These are phyloP conservation scores for Brassicogethes aeneus DNA, from an alignment of 2,888 invertebrate species.

Conservation along the genomic window DNA sequence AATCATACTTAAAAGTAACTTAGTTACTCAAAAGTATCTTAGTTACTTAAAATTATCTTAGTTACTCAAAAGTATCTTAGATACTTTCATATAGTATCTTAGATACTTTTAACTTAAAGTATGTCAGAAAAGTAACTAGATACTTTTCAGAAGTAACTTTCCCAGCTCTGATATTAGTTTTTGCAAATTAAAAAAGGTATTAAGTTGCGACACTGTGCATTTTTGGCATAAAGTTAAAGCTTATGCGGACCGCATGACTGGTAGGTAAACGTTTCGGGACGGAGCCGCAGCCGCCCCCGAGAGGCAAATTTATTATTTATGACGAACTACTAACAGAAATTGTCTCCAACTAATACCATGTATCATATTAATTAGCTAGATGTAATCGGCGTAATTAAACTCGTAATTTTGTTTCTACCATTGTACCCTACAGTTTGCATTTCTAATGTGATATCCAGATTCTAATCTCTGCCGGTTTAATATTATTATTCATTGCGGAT, in stretches of 20 bases:
- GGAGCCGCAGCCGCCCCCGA: constrained; percentile 7
- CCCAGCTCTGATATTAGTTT: no score
- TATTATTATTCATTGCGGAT: no score
- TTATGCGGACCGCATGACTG: constrained; percentile 41
- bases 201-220: no score
- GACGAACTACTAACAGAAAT: constrained; percentile 18
- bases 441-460: background rate
- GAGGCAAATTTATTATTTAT: constrained; percentile 20
- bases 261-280: constrained; percentile 29
- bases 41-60: no score
- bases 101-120: no score
- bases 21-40: no score
- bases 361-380: constrained; percentile 21
- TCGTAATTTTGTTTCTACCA: background rate
- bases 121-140: no score
- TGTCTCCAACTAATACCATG: constrained; percentile 22
- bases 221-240: constrained; percentile 39
- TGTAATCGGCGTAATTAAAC: background rate
- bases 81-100: no score
- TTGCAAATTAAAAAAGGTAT: no score
- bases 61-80: no score
- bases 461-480: background rate
- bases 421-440: background rate
- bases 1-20: no score
- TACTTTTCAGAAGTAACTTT: no score